These are phyloP conservation scores for Bombus huntii DNA, from an alignment of 1,140 invertebrate genomes.

Conservation along the genomic window DNA sequence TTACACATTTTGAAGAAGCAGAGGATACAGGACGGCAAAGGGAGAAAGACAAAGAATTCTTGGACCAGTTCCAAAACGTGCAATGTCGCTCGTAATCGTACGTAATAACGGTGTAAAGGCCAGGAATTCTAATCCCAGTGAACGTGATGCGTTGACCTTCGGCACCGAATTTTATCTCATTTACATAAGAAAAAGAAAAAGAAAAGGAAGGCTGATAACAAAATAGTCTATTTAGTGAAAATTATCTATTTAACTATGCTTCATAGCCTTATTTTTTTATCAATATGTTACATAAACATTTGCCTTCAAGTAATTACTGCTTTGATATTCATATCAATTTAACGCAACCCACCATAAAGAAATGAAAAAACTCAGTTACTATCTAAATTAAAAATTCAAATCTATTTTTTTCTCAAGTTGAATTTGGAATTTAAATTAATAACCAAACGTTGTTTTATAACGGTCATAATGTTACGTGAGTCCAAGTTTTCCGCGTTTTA, in stretches of 20 bases:
- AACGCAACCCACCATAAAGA: neutral
- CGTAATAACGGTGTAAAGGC: slow-evolving; percentile 47
- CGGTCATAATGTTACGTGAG: too few relatives aligned
- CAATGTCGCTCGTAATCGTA: slow-evolving; percentile 37
- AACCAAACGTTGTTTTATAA: neutral
- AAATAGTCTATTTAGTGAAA: neutral
- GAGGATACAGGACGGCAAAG: slow-evolving; percentile 2
- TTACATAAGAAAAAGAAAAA: neutral
- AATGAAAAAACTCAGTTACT: too few relatives aligned
- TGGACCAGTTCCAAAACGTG: slow-evolving; percentile 59
- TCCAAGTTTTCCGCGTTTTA: neutral
- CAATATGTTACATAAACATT: neutral
- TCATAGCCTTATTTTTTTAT: neutral
- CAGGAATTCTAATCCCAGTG: slow-evolving; percentile 13
- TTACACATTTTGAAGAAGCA: slow-evolving; percentile 40
- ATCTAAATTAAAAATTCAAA: too few relatives aligned
- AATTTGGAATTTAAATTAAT: neutral
- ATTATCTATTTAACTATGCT: neutral
- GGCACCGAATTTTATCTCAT: slow-evolving; percentile 6
- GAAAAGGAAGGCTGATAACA: neutral
- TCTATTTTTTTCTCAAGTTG: neutral
- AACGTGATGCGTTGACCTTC: slow-evolving; percentile 45
- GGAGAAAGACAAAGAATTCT: slow-evolving; percentile 24
- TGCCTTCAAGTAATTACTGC: too few relatives aligned
- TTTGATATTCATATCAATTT: neutral